Evolutionary conservation across 2,888 invertebrate genomes (phyloP), one percentile per base, ranked within the genome.

Genomic region (Agapostemon virescens): DNA sequence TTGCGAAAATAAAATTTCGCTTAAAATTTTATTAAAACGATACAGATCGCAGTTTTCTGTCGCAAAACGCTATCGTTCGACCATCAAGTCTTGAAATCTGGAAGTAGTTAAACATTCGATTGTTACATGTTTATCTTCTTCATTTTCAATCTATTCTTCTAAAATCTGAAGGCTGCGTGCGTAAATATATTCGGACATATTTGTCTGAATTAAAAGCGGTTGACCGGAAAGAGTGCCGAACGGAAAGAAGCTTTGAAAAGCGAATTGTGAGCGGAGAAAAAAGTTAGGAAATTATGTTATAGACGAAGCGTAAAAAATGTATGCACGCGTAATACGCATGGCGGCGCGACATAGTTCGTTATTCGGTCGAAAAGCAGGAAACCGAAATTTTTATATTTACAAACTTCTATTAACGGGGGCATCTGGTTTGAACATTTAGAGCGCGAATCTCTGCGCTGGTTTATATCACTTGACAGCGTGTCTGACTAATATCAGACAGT

Each of bases 1-100:
- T 17, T 13, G 17, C 5, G 45, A 4, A 45, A 9, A 30, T 33
- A 45, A 69, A 45, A 52, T 7, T 49, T 52, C 33, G 23, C 52
- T 69, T 36, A 52, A 69, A 52, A 68, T 67, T 49, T 17, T 11
- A 49, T 68, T 13, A 33, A 68, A 49, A 49, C 13, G 17, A 30
- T 33, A 49, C 13, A 40, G 11, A 40, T 68, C 33, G 33, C 3
- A 49, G 13, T 30, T 49, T 3, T 17, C 20, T n/a, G n/a, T n/a
- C n/a, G n/a, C n/a, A n/a, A n/a, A n/a, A n/a, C n/a, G n/a, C n/a
- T n/a, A n/a, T n/a, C n/a, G n/a, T 38, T 38, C 9, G 9, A 38
- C 38, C 38, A 11, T 9, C 11, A 11, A 38, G 11, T 38, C 11
- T 38, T 38, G 38, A 9, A 9, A 38, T 5, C 9, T 5, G 40